Evolutionary conservation across 2,797 vertebrate species (phyloP).

Genomic region (Chelon labrosus): DNA sequence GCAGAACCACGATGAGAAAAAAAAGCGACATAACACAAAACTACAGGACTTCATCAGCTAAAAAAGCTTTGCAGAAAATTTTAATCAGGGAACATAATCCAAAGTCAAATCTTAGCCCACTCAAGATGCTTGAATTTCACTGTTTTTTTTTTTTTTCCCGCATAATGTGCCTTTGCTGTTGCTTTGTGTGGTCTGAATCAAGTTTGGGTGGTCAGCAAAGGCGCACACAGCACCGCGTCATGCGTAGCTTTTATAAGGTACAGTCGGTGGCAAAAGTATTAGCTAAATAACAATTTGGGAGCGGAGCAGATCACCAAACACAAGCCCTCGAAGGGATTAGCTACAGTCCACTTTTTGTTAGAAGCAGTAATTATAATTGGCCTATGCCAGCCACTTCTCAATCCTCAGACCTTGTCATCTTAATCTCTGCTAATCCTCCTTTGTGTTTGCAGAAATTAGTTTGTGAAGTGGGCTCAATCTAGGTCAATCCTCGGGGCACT

Average conservation of each 20-base stretch:
- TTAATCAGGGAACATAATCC: neutral
- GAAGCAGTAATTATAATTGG: constrained; percentile 83
- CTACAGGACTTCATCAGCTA: constrained; percentile 5
- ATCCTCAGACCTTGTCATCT: constrained; percentile 81
- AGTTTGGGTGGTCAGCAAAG: neutral
- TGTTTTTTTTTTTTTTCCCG: neutral
- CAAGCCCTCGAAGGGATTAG: constrained; percentile 59
- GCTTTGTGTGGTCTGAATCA: neutral
- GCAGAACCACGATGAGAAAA: constrained; percentile 16
- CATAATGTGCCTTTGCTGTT: neutral
- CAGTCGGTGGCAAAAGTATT: constrained; percentile 32
- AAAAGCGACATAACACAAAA: constrained; percentile 4
- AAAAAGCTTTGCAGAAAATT: constrained; percentile 5
- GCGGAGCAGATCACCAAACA: constrained; percentile 52
- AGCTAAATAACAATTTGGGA: constrained; percentile 43
- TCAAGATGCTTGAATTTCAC: neutral
- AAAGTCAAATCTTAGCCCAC: neutral
- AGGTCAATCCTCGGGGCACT: constrained; percentile 79
- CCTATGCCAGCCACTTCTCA: constrained; percentile 75
- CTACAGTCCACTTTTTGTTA: constrained; percentile 66
- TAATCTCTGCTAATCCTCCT: constrained; percentile 84
- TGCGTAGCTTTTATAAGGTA: constrained; percentile 15
- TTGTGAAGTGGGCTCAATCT: constrained; percentile 81
- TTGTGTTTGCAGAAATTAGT: constrained; percentile 83
- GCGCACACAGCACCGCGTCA: constrained; percentile 3